Evolutionary conservation across 2,113 vertebrate genomes (phyloP), one percentile per base, ranked within the genome.

Genomic region (Dolichallabes microphthalmus): DNA sequence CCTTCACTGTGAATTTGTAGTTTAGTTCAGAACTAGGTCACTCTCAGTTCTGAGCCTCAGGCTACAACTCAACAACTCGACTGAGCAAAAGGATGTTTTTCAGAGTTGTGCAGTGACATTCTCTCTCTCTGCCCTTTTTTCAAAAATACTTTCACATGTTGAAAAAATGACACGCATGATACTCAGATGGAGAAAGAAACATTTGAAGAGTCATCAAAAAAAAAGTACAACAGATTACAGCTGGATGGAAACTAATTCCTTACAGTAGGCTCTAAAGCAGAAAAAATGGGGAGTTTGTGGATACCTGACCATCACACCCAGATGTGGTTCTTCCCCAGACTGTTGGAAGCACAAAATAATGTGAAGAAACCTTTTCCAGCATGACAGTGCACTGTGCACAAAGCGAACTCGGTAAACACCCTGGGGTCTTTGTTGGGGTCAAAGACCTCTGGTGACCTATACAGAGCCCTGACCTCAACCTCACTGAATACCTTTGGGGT

Each of bases 11-110:
- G 32, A 20, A 19, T 20, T 57, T 61, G 35, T 39, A 25, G 35
- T 75, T 61, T 25, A 78, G 30, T 83, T 84, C 79, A 58, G 66
- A 84, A 77, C 85, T 53, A 61, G 58, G 35, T 66, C 73, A 84
- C 27, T 84, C 50, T 83, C 20, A 63, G 73, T 58, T 61, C 53
- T 39, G 60, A 66, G 85, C 85, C 82, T 55, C 58, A 69, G 85
- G 85, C 82, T 84, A 77, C 15, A 75, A 80, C 52, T 68, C 50
- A 10, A 64, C 39, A 55, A 50, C 30, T 80, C 53, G 30, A 32
- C 55, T 22, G 60, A 88, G 58, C 35, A 80, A 55, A 86, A 58
- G 81, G 30, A 1, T 10, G 52, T 61, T 53, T 50, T 82, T 82
- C 22, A 87, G 53, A 82, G 45, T 35, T 19, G 52, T 53, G 8